These are phyloP conservation scores for Orgyia antiqua DNA, from an alignment of 2,888 invertebrate species.

Conservation along the genomic window DNA sequence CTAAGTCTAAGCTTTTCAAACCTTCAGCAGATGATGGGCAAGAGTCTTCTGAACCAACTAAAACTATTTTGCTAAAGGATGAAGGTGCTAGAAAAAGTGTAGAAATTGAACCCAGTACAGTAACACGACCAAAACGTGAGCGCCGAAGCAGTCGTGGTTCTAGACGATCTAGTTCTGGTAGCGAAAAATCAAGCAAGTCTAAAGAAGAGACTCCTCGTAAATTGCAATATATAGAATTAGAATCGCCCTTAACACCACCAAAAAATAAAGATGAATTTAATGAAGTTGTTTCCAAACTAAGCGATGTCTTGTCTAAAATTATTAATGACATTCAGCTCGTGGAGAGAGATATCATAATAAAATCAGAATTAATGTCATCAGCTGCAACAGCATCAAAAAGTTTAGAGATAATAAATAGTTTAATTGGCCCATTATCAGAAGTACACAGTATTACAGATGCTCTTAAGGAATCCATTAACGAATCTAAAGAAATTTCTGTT, in stretches of 20 bases:
- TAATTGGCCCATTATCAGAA: conserved; percentile 80
- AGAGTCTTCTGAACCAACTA: conserved; percentile 48
- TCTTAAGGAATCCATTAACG: conserved; percentile 60
- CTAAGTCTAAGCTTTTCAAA: conserved; percentile 51
- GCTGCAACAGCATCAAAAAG: conserved; percentile 82
- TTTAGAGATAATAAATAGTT: conserved; percentile 80
- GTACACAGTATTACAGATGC: conserved; percentile 80
- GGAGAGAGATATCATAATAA: conserved; percentile 81
- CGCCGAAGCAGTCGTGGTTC: conserved; percentile 65
- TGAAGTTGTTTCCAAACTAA: conserved; percentile 35
- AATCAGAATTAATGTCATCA: conserved; percentile 82
- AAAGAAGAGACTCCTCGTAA: conserved; percentile 43
- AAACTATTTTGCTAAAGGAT: conserved; percentile 49
- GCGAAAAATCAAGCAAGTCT: conserved; percentile 66
- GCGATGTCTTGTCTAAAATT: conserved; percentile 60
- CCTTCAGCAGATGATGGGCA: conserved; percentile 48
- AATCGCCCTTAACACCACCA: conserved; percentile 11
- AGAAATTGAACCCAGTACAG: conserved; percentile 23
- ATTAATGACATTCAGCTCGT: conserved; percentile 78
- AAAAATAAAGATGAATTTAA: conserved; percentile 41
- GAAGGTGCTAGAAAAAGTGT: conserved; percentile 31
- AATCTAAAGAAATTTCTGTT: conserved; percentile 56
- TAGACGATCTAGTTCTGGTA: conserved; percentile 60
- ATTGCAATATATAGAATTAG: too few species aligned
- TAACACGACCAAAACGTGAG: conserved; percentile 42